Conservation (phyloP, 2,113 vertebrate genomes). For the Megalops atlanticus region DNA sequence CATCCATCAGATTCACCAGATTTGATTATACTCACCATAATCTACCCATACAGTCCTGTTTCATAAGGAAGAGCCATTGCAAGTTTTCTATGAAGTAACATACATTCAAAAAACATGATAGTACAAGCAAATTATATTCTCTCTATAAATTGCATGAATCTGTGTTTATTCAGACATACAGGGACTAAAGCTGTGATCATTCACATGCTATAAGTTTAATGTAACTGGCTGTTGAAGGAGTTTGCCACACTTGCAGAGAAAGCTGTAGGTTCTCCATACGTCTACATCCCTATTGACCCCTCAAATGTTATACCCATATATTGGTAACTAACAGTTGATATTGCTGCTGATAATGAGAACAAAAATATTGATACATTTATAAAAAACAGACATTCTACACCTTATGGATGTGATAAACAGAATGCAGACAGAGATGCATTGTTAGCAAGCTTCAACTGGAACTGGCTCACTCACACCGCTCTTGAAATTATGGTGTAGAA, state of each 20-base stretch:
- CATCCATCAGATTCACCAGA: background rate
- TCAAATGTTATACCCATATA: no score
- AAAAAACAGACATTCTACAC: background rate
- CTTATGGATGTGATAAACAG: background rate
- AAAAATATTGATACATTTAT: no score
- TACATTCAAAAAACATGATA: background rate
- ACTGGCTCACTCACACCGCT: background rate
- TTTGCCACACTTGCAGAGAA: background rate
- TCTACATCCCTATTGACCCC: no score
- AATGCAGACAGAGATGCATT: background rate
- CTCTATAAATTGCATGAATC: background rate
- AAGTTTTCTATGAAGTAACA: background rate
- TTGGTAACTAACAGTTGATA: no score
- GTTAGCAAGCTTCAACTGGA: background rate
- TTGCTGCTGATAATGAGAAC: no score
- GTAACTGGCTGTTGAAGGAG: background rate
- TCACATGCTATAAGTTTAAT: background rate
- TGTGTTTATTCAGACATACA: background rate
- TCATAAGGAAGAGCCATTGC: background rate
- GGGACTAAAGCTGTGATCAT: background rate
- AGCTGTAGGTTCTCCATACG: background rate
- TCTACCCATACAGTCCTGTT: no score
- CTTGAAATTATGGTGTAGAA: background rate
- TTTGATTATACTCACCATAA: background rate
- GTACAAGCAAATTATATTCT: background rate